Evolutionary conservation across 2,888 invertebrate genomes (phyloP), one percentile per base, ranked within the genome.

Genomic region (Microdon myrmicae): DNA sequence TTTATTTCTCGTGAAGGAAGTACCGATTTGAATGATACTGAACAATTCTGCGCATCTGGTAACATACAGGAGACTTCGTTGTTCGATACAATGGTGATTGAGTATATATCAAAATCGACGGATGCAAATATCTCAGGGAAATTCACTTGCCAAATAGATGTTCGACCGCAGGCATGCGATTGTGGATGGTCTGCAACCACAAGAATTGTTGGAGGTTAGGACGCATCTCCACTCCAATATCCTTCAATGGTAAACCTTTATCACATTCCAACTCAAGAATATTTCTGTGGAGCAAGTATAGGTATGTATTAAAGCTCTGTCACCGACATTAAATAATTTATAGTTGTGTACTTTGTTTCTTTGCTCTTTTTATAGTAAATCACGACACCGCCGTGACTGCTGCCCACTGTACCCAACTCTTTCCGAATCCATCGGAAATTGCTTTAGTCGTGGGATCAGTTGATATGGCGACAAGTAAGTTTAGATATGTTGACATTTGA

Each of bases 221-320:
- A 82, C 31, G 81, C 86, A 0, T 78, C 78, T 0, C 69, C 82
- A 1, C 85, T 86, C 68, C 87, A 87, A 69, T 87, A 75, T 72
- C 85, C 86, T 1, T 81, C 82, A 69, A 84, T 86, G 83, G 84
- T 81, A 0, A 85, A 79, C 1, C 55, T 87, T 7, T 72, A 83
- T 1, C 75, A 82, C 49, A 3, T 66, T 2, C 23, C 44, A 0
- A 67, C 9, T 3, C n/a, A 44, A 3, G 12, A 61, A 0, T 47
- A 79, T 1, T 78, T 77, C 59, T 84, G 85, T 69, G 84, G 83
- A 1, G 81, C 77, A 1, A 69, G 76, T 2, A 82, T 85, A 34
- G 82, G 79, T 79, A 26, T 48, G 70, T 64, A 3, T 2, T 37
- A n/a, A n/a, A n/a, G 1, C 16, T n/a, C n/a, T 32, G 14, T 16